Base-by-base conservation (phyloP, 2,888 invertebrate genomes). In the Drosophila koepferae region DNA sequence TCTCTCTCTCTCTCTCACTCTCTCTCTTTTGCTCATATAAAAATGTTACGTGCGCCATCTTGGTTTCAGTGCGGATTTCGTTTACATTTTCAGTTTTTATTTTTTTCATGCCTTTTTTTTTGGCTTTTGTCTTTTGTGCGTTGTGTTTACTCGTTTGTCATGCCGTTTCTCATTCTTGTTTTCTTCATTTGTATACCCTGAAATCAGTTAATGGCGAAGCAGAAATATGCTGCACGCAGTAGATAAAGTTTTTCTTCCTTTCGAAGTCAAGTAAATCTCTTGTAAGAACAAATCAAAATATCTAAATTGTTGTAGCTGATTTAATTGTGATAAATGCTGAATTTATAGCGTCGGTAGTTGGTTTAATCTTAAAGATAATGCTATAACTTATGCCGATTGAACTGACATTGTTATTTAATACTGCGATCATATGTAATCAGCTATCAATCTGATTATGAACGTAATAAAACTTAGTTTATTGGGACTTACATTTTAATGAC, bases 111-210 rank as follows among this genome's bases (percentile, higher is more conserved):
- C 31, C 20, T 12, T 44, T 46, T 73, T 28, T 62, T 54, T 20
- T 18, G 44, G 16, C 44, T 61, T 54, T 72, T 60, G 61, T 72
- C 61, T 67, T 65, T 66, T 56, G 44, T 63, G 65, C 64, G 61
- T 69, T 65, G 64, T 74, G 59, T 69, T 80, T 76, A 55, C 71
- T 60, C 46, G 62, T 58, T 74, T 77, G 72, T 72, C 77, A 73
- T 53, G 66, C 68, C 64, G 66, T 54, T 54, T 77, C 64, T 55
- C 65, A 20, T 20, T 20, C 20, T 20, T 20, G 2, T 20, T 20
- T 20, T 20, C 20, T 2, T 20, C 20, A 69, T 56, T 64, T 64
- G 23, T 36, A 55, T 55, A 55, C 67, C 55, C 65, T 56, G 48
- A 20, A 16, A 28, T 41, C 41, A 41, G 49, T 34, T 51, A 51